A percentile compares a stretch with the other conserved stretches of the same genome.
Evolutionary conservation across 2,113 vertebrate genomes (phyloP).

Genomic region (Oxyruncus cristatus): DNA sequence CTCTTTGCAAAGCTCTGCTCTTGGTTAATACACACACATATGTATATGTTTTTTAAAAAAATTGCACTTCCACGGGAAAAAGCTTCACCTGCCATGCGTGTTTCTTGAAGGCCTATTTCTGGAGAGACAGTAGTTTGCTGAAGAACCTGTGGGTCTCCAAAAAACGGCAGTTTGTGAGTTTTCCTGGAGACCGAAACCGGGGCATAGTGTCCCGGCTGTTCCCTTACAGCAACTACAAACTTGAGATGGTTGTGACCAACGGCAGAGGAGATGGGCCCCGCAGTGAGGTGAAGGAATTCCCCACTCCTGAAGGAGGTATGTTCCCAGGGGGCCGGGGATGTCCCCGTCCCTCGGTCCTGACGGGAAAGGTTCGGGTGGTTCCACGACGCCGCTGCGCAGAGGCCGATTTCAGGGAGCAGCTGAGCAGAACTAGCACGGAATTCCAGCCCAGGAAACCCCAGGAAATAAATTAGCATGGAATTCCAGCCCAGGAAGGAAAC

Average conservation of each 20-base stretch:
- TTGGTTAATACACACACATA: neutral
- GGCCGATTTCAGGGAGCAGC: neutral
- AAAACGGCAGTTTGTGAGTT: slow-evolving; percentile 86
- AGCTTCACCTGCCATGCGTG: slow-evolving; percentile 54
- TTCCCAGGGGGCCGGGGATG: neutral
- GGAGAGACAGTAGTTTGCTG: slow-evolving; percentile 91
- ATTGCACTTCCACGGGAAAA: neutral
- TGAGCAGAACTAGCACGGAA: neutral
- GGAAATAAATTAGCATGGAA: too few species aligned
- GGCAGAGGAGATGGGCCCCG: slow-evolving; percentile 84
- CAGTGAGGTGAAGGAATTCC: slow-evolving; percentile 88
- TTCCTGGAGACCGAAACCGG: slow-evolving; percentile 79
- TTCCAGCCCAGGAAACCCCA: too few species aligned
- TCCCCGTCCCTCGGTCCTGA: neutral
- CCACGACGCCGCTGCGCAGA: neutral
- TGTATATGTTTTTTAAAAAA: neutral
- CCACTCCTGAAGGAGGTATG: slow-evolving; percentile 93
- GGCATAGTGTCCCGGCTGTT: slow-evolving; percentile 85
- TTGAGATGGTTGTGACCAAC: slow-evolving; percentile 95
- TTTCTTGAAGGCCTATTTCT: slow-evolving; percentile 88
- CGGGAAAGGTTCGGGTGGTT: neutral
- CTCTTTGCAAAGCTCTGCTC: neutral
- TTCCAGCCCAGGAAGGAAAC: too few species aligned
- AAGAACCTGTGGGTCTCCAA: slow-evolving; percentile 85
- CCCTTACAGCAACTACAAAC: slow-evolving; percentile 92